Percentiles rank a stretch among this genome's conserved stretches.
These are phyloP conservation scores for Brachionus manjavacas DNA, from an alignment of 1,140 invertebrate species.

Conservation along the genomic window DNA sequence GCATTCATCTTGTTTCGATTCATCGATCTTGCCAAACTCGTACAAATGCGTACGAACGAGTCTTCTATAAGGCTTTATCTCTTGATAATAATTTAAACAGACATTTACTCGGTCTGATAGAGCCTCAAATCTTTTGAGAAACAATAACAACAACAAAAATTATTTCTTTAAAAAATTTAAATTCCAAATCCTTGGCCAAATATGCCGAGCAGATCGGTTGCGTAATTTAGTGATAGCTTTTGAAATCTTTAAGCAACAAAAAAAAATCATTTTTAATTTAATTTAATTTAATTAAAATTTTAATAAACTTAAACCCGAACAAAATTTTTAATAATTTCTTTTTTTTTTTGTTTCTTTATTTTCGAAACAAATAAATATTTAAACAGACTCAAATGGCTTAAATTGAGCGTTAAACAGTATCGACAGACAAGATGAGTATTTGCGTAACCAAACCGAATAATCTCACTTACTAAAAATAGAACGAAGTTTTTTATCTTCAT, in stretches of 20 bases:
- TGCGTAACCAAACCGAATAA: neutral
- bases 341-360: neutral
- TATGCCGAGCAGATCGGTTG: neutral
- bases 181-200: neutral
- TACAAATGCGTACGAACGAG: neutral
- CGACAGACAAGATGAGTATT: neutral
- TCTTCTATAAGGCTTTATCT: slow-evolving; percentile 7
- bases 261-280: neutral
- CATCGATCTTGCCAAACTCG: neutral
- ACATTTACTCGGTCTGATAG: neutral
- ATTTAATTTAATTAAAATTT: neutral
- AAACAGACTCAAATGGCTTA: neutral
- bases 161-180: no score
- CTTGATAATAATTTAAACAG: slow-evolving; percentile 22
- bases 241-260: neutral
- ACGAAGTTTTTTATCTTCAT: neutral
- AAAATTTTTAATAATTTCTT: neutral
- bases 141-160: neutral
- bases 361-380: neutral
- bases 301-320: neutral
- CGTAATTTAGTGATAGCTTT: neutral
- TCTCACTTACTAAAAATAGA: neutral
- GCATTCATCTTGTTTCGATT: slow-evolving; percentile 16
- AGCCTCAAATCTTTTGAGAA: neutral
- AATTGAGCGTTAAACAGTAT: neutral